These are phyloP conservation scores for Panurus biarmicus DNA, from an alignment of 2,113 vertebrate genomes.

Conservation along the genomic window DNA sequence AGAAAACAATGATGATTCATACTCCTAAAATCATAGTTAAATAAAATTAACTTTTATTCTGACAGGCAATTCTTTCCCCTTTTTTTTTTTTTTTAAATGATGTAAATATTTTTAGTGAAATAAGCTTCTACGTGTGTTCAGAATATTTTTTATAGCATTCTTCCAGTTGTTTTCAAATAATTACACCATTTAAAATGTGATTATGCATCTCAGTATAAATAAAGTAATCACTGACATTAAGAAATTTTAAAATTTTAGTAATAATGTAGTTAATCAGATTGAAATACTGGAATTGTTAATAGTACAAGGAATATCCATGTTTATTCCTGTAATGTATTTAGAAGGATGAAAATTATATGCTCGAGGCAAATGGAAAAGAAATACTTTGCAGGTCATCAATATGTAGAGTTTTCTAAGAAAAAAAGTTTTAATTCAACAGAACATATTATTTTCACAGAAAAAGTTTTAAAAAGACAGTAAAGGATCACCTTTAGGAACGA, in stretches of 20 bases:
- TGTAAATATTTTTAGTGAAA: constrained; percentile 6
- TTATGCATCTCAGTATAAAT: neutral
- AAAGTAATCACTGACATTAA: neutral
- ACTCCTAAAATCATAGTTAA: neutral
- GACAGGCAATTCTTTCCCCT: neutral
- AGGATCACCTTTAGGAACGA: neutral
- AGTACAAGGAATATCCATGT: neutral
- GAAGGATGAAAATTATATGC: neutral
- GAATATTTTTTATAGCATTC: neutral
- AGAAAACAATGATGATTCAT: neutral
- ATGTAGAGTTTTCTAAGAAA: neutral
- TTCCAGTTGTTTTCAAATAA: neutral
- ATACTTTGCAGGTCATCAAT: neutral
- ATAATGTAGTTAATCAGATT: neutral
- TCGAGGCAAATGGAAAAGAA: neutral
- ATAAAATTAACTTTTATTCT: constrained; percentile 8
- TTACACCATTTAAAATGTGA: neutral
- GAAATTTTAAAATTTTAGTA: neutral
- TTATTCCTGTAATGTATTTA: neutral
- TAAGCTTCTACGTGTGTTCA: neutral
- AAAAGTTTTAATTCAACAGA: neutral
- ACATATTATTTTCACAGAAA: neutral
- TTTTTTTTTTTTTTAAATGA: neutral
- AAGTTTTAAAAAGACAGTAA: neutral
- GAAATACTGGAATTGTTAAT: neutral